Evolutionary conservation across 2,888 invertebrate species (phyloP).

Genomic region (Pterostichus niger): DNA sequence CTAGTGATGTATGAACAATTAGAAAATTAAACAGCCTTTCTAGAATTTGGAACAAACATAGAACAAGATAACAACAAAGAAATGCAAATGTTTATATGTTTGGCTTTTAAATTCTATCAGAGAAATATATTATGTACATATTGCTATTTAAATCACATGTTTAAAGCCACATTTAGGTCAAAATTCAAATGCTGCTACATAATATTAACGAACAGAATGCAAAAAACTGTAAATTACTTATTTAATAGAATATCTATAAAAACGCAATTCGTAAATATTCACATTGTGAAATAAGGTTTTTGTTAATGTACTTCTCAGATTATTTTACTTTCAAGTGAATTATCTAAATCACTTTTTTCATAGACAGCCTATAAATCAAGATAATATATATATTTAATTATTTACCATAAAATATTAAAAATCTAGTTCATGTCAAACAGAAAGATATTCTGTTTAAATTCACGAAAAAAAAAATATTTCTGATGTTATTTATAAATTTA

Average conservation of each 20-base stretch:
- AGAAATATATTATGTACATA: conserved; percentile 48
- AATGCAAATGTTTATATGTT: not conserved
- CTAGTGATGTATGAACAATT: not conserved
- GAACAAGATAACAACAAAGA: not conserved
- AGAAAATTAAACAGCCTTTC: not conserved
- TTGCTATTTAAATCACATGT: conserved; percentile 63
- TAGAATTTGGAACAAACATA: not conserved
- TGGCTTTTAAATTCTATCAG: conserved; percentile 31
- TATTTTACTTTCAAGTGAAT: too few species aligned
- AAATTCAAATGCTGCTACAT: conserved; percentile 27
- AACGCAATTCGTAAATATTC: not conserved
- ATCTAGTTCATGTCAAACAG: too few species aligned
- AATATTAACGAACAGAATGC: conserved; percentile 15
- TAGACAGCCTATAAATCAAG: too few species aligned
- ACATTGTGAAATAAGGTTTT: not conserved
- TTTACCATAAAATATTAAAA: too few species aligned
- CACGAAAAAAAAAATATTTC: too few species aligned
- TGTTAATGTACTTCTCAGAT: too few species aligned
- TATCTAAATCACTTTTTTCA: too few species aligned
- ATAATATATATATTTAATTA: too few species aligned
- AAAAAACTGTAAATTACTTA: not conserved
- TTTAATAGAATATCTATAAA: not conserved
- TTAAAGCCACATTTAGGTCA: conserved; percentile 61
- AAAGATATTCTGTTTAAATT: too few species aligned
- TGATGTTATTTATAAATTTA: too few species aligned